A percentile compares a stretch with the other conserved stretches of the same genome.
Conservation (phyloP, 1,140 invertebrate species). For the Hylaeus anthracinus region DNA sequence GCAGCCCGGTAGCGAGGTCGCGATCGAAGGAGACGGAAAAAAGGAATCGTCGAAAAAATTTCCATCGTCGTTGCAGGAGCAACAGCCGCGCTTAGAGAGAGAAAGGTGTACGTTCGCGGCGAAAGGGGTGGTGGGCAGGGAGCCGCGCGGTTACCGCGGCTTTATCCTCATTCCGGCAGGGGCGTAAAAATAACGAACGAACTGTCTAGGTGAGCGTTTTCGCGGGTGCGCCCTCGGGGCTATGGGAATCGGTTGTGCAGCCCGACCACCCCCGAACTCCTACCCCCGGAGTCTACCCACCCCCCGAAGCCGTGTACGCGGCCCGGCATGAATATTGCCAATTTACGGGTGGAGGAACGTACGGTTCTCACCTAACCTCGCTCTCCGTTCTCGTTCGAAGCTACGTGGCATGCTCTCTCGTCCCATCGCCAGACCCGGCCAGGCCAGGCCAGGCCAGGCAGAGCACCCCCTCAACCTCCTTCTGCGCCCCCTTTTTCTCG, state of each 20-base stretch:
- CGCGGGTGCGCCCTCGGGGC: constrained; percentile 51
- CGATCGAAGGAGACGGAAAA: not conserved
- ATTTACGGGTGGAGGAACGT: constrained; percentile 69
- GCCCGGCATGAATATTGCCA: constrained; percentile 71
- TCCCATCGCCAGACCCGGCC: constrained; percentile 44
- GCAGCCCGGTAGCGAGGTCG: not conserved
- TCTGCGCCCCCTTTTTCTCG: constrained; percentile 60
- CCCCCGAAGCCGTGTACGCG: constrained; percentile 63
- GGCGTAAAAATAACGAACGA: constrained; percentile 68
- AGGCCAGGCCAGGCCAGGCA: constrained; percentile 40
- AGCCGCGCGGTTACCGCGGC: constrained; percentile 50
- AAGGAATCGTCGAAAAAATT: constrained; percentile 27
- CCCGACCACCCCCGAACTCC: constrained; percentile 16
- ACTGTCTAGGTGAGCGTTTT: constrained; percentile 63
- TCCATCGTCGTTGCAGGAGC: constrained; percentile 30
- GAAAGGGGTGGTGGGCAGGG: not conserved
- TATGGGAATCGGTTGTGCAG: constrained; percentile 59
- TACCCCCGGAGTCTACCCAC: constrained; percentile 6
- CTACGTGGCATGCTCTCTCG: constrained; percentile 20
- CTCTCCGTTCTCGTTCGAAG: constrained; percentile 41
- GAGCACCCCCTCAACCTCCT: constrained; percentile 29
- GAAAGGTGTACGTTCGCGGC: not conserved
- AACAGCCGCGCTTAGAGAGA: constrained; percentile 35
- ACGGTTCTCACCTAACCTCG: constrained; percentile 71
- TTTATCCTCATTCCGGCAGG: constrained; percentile 54